phyloP scores from a whole-genome alignment of 2,797 vertebrate species.

The Setipinna tenuifilis region DNA sequence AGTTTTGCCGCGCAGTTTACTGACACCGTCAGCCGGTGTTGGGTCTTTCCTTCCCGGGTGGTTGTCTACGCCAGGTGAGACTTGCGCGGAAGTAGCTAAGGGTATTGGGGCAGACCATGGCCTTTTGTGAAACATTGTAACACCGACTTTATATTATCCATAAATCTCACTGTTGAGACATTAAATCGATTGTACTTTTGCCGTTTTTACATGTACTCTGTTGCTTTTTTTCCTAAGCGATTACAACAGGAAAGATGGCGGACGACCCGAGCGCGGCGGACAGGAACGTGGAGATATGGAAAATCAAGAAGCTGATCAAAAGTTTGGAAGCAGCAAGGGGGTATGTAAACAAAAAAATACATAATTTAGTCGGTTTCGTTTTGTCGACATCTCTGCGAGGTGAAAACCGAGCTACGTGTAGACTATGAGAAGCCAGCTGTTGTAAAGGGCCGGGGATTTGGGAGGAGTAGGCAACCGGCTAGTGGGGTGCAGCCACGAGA shows the following conservation, averaged over 20 bases:
- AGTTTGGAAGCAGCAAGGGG: conserved; percentile 96
- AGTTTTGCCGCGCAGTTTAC: conserved; percentile 66
- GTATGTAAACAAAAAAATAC: conserved; percentile 70
- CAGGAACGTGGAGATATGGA: conserved; percentile 99
- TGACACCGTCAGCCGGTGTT: conserved; percentile 54
- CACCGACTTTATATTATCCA: neutral
- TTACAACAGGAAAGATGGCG: conserved; percentile 87
- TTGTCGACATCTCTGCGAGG: neutral
- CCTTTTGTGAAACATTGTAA: neutral
- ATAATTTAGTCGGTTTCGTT: neutral
- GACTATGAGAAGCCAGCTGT: neutral
- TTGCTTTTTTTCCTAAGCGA: conserved; percentile 70
- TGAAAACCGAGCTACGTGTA: neutral
- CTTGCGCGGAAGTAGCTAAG: conserved; percentile 34
- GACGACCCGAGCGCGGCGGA: conserved; percentile 98
- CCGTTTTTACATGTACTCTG: neutral
- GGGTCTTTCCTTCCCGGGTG: conserved; percentile 59
- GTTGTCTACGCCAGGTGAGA: conserved; percentile 62
- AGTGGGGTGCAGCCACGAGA: conserved; percentile 38
- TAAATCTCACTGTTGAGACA: neutral
- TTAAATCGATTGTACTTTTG: neutral
- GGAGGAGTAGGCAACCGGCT: conserved; percentile 24
- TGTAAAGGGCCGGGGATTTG: conserved; percentile 2
- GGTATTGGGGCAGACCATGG: neutral
- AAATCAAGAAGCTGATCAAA: conserved; percentile 99